Conservation (phyloP, 2,113 vertebrate genomes). For the Pteruthius melanotis region DNA sequence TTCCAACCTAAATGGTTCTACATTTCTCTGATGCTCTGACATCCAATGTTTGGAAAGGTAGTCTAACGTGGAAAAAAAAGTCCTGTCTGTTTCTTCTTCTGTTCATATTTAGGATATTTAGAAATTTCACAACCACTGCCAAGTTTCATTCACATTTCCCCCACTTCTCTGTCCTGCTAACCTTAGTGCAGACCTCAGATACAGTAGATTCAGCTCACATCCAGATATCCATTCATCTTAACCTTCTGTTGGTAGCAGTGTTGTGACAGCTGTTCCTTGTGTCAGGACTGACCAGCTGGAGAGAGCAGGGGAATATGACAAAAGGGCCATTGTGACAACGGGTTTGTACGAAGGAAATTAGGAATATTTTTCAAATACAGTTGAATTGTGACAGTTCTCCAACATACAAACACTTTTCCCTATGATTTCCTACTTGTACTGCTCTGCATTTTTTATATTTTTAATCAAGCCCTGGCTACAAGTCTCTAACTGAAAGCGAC, state of each 20-base stretch:
- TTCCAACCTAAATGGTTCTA: neutral
- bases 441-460: neutral
- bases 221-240: neutral
- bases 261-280: neutral
- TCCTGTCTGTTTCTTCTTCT: neutral
- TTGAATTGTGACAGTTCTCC: neutral
- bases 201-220: neutral
- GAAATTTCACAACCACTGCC: constrained; percentile 6
- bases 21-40: neutral
- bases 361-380: neutral
- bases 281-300: neutral
- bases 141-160: neutral
- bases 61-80: neutral
- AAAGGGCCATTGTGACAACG: neutral
- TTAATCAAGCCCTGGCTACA: neutral
- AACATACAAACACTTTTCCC: fast-evolving
- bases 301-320: neutral
- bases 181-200: neutral
- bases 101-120: neutral
- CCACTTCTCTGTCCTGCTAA: neutral
- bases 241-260: neutral
- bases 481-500: neutral
- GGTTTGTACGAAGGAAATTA: neutral
- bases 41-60: neutral
- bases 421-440: neutral